Evolutionary conservation across 2,113 vertebrate genomes (phyloP), one percentile per base, ranked within the genome.

Genomic region (Sylvia atricapilla): DNA sequence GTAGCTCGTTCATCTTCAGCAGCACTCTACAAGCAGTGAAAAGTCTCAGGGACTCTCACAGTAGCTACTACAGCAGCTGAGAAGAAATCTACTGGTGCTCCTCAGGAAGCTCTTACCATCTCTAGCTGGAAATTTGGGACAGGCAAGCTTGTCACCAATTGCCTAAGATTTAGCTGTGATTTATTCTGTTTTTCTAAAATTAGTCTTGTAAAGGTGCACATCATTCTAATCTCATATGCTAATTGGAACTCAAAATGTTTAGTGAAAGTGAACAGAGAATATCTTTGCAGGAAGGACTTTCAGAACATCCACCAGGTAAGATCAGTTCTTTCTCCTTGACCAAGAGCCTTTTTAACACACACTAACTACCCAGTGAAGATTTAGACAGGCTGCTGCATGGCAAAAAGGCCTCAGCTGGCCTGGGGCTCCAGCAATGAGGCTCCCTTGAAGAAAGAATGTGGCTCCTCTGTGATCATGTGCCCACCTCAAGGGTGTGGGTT

Each of bases 151-250:
- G 47, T 63, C 39, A 76, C 23, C 0, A 0, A 17, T n/a, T 46
- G 10, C 35, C 21, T 19, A 49, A n/a, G 55, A 37, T 53, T 69
- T 53, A 73, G 24, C 43, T 69, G 9, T 24, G 12, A 43, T 76
- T 91, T 87, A 22, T 39, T 80, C 35, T 84, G 3, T 41, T 83
- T 90, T 89, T 76, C 50, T 59, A 31, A 93, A 75, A 25, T 72
- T 75, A 37, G 15, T 49, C 24, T 17, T 1, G 1, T 39, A 76
- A 90, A 80, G 9, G n/a, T 46, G 46, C 15, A 31, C 23, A 75
- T 84, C 27, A 78, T 16, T 37, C 56, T 41, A 37, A 66, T 80
- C 50, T 66, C 22, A 6, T 53, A 50, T 62, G 33, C 41, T 63
- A 18, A 70, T 27, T 53, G 53, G 49, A 73, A 28, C 16, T 80